Conservation (phyloP, 2,797 vertebrate genomes). For the Halcyon badia region DNA sequence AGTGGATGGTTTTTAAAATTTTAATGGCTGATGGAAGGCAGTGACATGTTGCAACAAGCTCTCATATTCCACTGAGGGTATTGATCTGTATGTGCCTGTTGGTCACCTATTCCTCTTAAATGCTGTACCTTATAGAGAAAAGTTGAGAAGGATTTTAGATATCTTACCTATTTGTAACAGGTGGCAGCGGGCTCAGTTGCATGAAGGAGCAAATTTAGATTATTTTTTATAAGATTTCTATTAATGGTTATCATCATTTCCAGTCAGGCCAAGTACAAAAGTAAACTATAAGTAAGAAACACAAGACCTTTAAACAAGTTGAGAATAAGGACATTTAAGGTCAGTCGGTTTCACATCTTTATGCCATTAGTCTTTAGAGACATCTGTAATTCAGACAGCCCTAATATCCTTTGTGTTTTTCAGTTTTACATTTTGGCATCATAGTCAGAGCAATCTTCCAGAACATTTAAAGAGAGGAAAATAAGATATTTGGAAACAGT, state of each 20-base stretch:
- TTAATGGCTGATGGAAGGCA: neutral
- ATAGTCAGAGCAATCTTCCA: conserved; percentile 70
- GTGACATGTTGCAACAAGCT: neutral
- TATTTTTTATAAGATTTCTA: neutral
- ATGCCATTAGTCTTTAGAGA: conserved; percentile 70
- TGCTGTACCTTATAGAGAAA: neutral
- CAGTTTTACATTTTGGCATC: conserved; percentile 78
- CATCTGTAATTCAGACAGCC: conserved; percentile 79
- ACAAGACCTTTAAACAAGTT: neutral
- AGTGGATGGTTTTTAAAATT: conserved; percentile 12
- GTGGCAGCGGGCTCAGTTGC: neutral
- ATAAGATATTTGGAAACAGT: conserved; percentile 57
- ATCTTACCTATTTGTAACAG: neutral
- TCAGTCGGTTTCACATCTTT: conserved; percentile 72
- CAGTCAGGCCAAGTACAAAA: neutral
- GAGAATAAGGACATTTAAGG: conserved; percentile 63
- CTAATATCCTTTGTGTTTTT: conserved; percentile 74
- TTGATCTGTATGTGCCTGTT: neutral
- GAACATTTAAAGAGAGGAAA: conserved; percentile 66
- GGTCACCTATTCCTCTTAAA: neutral
- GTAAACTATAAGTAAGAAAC: neutral
- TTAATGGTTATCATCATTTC: neutral
- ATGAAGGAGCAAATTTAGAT: neutral
- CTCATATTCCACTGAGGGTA: neutral
- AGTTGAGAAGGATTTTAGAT: neutral